These are phyloP conservation scores for Protosalanx chinensis DNA, from an alignment of 2,797 vertebrate species.

Conservation along the genomic window DNA sequence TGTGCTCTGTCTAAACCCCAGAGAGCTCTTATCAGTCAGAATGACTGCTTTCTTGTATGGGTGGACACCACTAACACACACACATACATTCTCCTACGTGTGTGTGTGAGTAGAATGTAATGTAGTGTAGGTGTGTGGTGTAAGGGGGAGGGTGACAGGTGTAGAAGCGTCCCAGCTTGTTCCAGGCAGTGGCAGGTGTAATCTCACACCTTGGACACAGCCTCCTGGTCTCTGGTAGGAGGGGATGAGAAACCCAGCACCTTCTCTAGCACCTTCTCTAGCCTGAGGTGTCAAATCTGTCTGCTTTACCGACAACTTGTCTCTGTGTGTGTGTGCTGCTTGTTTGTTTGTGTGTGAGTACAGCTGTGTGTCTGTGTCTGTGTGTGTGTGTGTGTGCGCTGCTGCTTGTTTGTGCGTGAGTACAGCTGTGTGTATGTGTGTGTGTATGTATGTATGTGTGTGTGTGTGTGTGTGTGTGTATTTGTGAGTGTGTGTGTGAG, in stretches of 20 bases:
- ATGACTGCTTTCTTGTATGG: not conserved
- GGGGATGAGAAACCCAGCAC: conserved; percentile 12
- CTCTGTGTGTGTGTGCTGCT: too few relatives aligned
- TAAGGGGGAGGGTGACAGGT: conserved; percentile 28
- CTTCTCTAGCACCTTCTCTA: not conserved
- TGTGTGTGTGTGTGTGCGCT: conserved; percentile 1
- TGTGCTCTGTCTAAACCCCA: conserved; percentile 29
- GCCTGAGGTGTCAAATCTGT: conserved; percentile 34
- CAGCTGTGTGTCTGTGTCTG: not conserved
- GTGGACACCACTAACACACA: not conserved
- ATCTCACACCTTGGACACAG: conserved; percentile 15
- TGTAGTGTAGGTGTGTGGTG: conserved; percentile 1
- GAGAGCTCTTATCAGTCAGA: conserved; percentile 21
- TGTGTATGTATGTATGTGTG: not conserved
- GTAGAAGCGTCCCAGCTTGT: conserved; percentile 17
- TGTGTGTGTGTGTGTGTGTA: not conserved
- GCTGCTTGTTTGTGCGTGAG: too few relatives aligned
- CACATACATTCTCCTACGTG: not conserved
- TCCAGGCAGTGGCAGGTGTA: conserved; percentile 29
- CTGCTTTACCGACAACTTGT: conserved; percentile 14
- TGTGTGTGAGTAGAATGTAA: not conserved
- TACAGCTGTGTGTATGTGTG: not conserved
- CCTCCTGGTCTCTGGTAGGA: conserved; percentile 18
- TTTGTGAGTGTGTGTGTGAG: not conserved
- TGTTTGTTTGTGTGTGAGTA: not conserved